These are phyloP conservation scores for Hylomyscus alleni DNA, from an alignment of 2,797 vertebrate genomes.

Conservation along the genomic window DNA sequence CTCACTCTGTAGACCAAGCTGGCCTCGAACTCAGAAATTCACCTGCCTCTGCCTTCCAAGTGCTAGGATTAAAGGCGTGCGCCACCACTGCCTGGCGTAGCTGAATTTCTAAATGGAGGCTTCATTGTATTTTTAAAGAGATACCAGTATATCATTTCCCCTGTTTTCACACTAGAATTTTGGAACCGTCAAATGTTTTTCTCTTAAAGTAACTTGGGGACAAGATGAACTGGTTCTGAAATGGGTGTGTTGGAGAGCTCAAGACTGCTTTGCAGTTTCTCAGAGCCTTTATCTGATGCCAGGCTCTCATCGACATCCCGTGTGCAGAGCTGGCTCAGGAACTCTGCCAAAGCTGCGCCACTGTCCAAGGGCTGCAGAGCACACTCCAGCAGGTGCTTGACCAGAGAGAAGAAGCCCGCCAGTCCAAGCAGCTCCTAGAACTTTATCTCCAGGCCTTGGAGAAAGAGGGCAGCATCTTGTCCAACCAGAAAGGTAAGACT, in stretches of 20 bases:
- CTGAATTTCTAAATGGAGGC: not conserved
- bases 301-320: conserved; percentile 94
- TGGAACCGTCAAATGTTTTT: not conserved
- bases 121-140: not conserved
- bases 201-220: not conserved
- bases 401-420: conserved; percentile 94
- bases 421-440: conserved; percentile 94
- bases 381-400: conserved; percentile 94
- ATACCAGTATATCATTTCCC: not conserved
- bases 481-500: conserved; percentile 87
- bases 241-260: not conserved
- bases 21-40: no score
- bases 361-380: conserved; percentile 90
- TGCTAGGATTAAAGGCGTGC: no score
- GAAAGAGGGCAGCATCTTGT: conserved; percentile 85
- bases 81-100: no score
- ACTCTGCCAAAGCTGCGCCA: conserved; percentile 88
- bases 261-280: not conserved
- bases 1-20: no score
- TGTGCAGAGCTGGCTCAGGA: conserved; percentile 91
- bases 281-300: not conserved
- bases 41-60: no score
- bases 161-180: conserved; percentile 5
- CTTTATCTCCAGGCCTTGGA: conserved; percentile 92
- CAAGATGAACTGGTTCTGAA: not conserved